Conservation (phyloP, 2,797 vertebrate genomes). For the Crenichthys baileyi region DNA sequence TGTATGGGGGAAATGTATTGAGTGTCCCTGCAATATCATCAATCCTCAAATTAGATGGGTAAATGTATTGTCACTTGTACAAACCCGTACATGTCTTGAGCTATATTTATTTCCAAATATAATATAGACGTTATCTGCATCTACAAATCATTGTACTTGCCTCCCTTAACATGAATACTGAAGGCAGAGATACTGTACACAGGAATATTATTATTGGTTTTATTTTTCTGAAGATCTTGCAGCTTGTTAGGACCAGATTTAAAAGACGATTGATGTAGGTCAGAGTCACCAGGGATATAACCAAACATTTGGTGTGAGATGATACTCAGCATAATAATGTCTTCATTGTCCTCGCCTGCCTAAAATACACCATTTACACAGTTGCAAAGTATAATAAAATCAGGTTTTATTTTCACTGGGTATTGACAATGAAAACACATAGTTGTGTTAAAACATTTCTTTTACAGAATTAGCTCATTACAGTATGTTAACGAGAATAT, state of each 20-base stretch:
- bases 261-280: background rate
- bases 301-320: background rate
- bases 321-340: background rate
- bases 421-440: background rate
- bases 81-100: background rate
- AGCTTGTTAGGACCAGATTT: background rate
- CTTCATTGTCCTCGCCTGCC: background rate
- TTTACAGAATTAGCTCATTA: background rate
- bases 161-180: background rate
- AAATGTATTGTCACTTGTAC: background rate
- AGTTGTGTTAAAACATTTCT: background rate
- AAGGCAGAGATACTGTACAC: background rate
- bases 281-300: background rate
- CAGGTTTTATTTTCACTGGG: background rate
- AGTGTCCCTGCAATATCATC: background rate
- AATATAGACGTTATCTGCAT: background rate
- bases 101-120: background rate
- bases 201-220: background rate
- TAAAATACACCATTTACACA: background rate
- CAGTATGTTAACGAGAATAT: background rate
- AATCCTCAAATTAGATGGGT: background rate
- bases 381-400: background rate
- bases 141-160: background rate
- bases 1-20: background rate
- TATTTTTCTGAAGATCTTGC: background rate